These are phyloP conservation scores for Heterocephalus glaber DNA, from an alignment of 2,113 vertebrate species.

Conservation along the genomic window DNA sequence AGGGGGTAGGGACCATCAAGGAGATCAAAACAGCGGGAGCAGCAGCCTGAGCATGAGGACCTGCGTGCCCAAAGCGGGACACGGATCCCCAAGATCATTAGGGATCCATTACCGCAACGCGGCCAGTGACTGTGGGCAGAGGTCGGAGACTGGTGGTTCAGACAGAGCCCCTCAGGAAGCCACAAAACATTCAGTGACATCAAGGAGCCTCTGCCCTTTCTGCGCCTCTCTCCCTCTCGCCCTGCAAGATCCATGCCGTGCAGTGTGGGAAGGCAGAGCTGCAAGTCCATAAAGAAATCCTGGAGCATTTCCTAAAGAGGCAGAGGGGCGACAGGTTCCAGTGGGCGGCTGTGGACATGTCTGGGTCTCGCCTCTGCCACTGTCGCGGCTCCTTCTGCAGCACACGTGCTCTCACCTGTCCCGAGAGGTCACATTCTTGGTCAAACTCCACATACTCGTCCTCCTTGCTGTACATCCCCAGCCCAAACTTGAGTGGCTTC, in stretches of 20 bases:
- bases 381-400: accelerated
- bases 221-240: too few species aligned
- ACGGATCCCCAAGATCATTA: neutral
- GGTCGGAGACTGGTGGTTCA: neutral
- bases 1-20: accelerated
- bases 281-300: accelerated
- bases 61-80: accelerated
- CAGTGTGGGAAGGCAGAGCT: accelerated
- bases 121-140: accelerated
- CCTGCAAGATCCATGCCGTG: accelerated
- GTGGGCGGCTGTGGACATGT: neutral
- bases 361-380: accelerated
- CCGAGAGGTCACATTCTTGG: conserved; percentile 81
- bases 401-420: conserved; percentile 80
- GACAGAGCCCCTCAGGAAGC: neutral
- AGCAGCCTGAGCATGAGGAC: too few species aligned
- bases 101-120: accelerated
- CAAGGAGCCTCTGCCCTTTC: accelerated
- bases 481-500: conserved; percentile 70
- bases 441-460: conserved; percentile 83
- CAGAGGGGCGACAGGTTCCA: neutral
- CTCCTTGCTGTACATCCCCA: conserved; percentile 87
- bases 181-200: accelerated
- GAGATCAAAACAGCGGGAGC: neutral
- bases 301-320: neutral